Evolutionary conservation across 1,140 invertebrate genomes (phyloP), one percentile per base, ranked within the genome.

Genomic region (Drosophila pseudoobscura): DNA sequence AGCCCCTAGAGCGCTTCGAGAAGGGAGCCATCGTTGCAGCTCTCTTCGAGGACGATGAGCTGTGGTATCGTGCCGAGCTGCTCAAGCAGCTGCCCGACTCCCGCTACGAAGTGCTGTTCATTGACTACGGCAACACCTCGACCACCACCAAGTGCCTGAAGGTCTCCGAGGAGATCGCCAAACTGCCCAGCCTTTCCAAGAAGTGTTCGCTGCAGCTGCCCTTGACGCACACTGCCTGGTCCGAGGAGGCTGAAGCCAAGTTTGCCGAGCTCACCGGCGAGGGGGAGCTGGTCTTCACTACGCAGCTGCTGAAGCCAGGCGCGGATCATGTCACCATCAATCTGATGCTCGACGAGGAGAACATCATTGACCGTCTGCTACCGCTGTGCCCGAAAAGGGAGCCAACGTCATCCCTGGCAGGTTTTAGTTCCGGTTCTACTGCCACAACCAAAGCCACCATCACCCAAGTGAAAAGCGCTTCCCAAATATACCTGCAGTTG

Each of bases 111-210:
- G 94, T 96, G 1, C 79, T 94, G 1, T 96, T 95, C 77, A 94
- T 96, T 85, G 95, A 96, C 91, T 96, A 96, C 78, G 95, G 95
- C 20, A 96, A 96, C 89, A 94, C 94, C 0, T 94, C 94, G 9
- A 92, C 93, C 6, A 93, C 93, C 0, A 93, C 92, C 22, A 93
- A 94, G 77, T 89, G 96, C 39, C 90, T 93, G 29, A 92, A 92
- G 74, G 90, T 96, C 17, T 95, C 95, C 1, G 93, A 94, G 57
- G 93, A 95, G 59, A 90, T 96, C 4, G 92, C 94, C 24, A 88
- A 92, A 11, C 92, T 94, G 62, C 94, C 94, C 6, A 92, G 93
- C 6, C 76, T 96, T 0, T 94, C 95, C 0, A 93, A 93, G 75
- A 94, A 94, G 75, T 95, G 95, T 75, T 92, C 93, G 13, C 82